Conservation (phyloP, 2,888 invertebrate genomes). For the Pasiphila rectangulata region DNA sequence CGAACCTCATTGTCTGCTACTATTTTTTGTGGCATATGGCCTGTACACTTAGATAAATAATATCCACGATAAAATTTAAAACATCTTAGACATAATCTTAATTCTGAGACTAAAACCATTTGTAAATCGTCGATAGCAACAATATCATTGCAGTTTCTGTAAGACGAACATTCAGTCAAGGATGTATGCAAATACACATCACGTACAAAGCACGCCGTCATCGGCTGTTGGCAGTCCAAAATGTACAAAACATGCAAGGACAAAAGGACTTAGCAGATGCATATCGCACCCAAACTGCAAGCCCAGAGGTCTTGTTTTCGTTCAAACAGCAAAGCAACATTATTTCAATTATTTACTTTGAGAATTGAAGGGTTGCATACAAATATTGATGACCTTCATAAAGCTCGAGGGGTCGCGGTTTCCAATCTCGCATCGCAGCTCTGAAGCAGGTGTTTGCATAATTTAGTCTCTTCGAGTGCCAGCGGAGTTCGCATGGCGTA, state of each 20-base stretch:
- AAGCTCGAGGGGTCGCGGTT: constrained; percentile 22
- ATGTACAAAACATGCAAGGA: constrained; percentile 52
- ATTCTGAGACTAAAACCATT: neutral
- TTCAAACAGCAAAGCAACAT: constrained; percentile 16
- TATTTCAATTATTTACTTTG: constrained; percentile 18
- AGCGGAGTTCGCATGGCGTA: constrained; percentile 17
- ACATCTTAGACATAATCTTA: neutral
- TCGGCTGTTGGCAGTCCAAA: constrained; percentile 44
- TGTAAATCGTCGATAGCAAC: neutral
- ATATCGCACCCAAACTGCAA: constrained; percentile 27
- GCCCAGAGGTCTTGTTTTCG: constrained; percentile 13
- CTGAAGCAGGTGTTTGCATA: constrained; percentile 26
- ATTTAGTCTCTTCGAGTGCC: constrained; percentile 19
- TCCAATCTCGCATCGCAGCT: constrained; percentile 24
- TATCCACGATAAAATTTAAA: constrained; percentile 15
- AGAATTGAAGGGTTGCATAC: constrained; percentile 21
- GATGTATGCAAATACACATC: constrained; percentile 67
- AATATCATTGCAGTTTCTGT: constrained; percentile 52
- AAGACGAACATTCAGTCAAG: constrained; percentile 59
- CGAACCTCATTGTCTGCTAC: constrained; percentile 71
- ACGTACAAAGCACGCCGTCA: constrained; percentile 60
- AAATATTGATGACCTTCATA: constrained; percentile 24
- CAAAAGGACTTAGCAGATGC: constrained; percentile 42
- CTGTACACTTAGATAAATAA: constrained; percentile 56
- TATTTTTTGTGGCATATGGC: constrained; percentile 72